Evolutionary conservation across 2,113 vertebrate species (phyloP).

Genomic region (Alaudala cheleensis): DNA sequence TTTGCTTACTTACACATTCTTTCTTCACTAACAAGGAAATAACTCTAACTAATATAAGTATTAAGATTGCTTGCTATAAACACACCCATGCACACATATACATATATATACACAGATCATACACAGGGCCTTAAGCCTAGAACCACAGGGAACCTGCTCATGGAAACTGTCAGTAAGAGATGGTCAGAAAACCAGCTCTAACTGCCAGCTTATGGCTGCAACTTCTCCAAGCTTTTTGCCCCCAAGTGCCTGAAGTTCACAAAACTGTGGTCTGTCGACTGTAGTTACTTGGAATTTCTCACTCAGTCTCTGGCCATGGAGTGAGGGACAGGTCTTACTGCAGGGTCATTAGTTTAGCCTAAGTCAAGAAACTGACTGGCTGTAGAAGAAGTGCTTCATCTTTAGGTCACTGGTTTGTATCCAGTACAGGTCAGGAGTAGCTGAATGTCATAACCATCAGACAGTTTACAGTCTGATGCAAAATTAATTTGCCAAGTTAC

Average conservation of each 20-base stretch:
- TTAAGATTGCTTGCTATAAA: not conserved
- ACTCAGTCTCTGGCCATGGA: not conserved
- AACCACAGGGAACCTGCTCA: not conserved
- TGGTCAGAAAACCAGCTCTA: not conserved
- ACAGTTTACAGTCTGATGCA: not conserved
- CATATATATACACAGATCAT: not conserved
- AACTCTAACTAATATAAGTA: not conserved
- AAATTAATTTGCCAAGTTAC: not conserved
- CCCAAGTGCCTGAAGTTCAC: not conserved
- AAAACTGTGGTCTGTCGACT: not conserved
- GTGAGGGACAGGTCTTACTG: not conserved
- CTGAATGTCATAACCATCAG: not conserved
- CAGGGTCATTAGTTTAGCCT: not conserved
- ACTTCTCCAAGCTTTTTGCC: not conserved
- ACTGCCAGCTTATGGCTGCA: not conserved
- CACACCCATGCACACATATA: accelerated
- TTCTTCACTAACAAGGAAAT: not conserved
- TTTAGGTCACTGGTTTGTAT: not conserved
- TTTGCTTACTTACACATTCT: not conserved
- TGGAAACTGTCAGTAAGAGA: not conserved
- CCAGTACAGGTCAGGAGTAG: not conserved
- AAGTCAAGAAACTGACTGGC: not conserved
- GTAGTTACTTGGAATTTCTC: not conserved
- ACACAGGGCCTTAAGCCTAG: not conserved
- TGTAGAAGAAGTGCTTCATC: not conserved